These are phyloP conservation scores for Lagodon rhomboides DNA, from an alignment of 2,797 vertebrate species.

Conservation along the genomic window DNA sequence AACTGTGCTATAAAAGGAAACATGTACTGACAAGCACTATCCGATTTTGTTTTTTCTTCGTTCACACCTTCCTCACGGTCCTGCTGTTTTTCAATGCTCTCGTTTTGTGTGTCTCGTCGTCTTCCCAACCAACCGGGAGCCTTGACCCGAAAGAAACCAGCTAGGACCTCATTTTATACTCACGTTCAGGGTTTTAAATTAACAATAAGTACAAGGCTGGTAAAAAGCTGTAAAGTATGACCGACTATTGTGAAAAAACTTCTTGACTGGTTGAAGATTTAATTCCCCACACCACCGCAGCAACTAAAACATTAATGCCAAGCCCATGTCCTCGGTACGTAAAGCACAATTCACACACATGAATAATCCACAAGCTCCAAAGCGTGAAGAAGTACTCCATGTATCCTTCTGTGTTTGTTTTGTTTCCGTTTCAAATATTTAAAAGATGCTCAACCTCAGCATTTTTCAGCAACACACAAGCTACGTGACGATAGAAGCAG, in stretches of 20 bases:
- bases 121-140: slow-evolving; percentile 35
- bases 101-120: slow-evolving; percentile 33
- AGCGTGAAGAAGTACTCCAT: slow-evolving; percentile 48
- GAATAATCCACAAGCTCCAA: slow-evolving; percentile 62
- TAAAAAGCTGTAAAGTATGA: slow-evolving; percentile 27
- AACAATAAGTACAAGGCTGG: slow-evolving; percentile 30
- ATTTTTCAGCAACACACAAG: slow-evolving; percentile 31
- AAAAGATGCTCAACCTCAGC: slow-evolving; percentile 28
- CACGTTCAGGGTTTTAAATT: slow-evolving; percentile 64
- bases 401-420: slow-evolving; percentile 53
- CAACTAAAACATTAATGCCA: slow-evolving; percentile 56
- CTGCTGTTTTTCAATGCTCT: slow-evolving; percentile 21
- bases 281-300: slow-evolving; percentile 30
- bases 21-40: slow-evolving; percentile 37
- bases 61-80: slow-evolving; percentile 7
- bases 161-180: slow-evolving; percentile 74
- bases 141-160: slow-evolving; percentile 61
- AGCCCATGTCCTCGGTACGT: slow-evolving; percentile 52
- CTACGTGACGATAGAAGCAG: slow-evolving; percentile 40
- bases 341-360: slow-evolving; percentile 77
- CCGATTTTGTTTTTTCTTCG: slow-evolving; percentile 33
- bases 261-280: slow-evolving; percentile 40
- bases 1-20: slow-evolving; percentile 35
- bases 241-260: slow-evolving; percentile 30
- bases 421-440: slow-evolving; percentile 56